Percentiles rank a stretch among this genome's conserved stretches.
phyloP scores from a whole-genome alignment of 2,888 invertebrate genomes.

The Cryptosula pallasiana region DNA sequence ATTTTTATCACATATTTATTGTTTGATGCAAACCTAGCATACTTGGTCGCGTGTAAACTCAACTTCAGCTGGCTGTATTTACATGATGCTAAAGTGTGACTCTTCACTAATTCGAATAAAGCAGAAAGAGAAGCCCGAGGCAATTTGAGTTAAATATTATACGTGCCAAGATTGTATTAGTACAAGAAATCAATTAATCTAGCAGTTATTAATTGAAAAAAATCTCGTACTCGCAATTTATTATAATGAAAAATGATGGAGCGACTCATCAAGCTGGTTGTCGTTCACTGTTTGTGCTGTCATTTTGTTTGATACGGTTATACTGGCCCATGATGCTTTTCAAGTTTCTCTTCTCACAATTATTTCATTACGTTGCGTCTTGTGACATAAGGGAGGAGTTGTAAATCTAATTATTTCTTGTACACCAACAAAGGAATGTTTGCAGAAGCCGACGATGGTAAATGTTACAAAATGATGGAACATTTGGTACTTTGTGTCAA shows the following conservation, averaged over 20 bases:
- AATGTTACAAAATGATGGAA: background rate
- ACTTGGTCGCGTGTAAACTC: too few species aligned
- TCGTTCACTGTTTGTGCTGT: background rate
- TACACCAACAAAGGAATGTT: background rate
- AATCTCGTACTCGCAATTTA: conserved; percentile 18
- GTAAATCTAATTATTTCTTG: background rate
- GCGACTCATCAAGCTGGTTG: background rate
- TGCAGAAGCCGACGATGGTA: background rate
- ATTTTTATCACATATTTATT: too few species aligned
- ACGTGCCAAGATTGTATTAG: background rate
- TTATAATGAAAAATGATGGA: conserved; percentile 17
- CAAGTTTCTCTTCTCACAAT: conserved; percentile 17
- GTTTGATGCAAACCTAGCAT: too few species aligned
- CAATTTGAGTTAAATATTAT: conserved; percentile 7
- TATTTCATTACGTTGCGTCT: conserved; percentile 22
- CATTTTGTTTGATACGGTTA: background rate
- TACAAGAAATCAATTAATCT: conserved; percentile 16
- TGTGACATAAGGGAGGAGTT: conserved; percentile 17
- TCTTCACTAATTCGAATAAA: too few species aligned
- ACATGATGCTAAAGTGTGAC: too few species aligned
- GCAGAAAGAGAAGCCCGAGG: background rate
- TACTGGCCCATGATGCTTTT: background rate
- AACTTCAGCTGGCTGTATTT: too few species aligned
- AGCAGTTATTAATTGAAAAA: conserved; percentile 22
- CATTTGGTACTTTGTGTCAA: background rate